These are phyloP conservation scores for Lepidostoma basale DNA, from an alignment of 1,140 invertebrate genomes.

Conservation along the genomic window DNA sequence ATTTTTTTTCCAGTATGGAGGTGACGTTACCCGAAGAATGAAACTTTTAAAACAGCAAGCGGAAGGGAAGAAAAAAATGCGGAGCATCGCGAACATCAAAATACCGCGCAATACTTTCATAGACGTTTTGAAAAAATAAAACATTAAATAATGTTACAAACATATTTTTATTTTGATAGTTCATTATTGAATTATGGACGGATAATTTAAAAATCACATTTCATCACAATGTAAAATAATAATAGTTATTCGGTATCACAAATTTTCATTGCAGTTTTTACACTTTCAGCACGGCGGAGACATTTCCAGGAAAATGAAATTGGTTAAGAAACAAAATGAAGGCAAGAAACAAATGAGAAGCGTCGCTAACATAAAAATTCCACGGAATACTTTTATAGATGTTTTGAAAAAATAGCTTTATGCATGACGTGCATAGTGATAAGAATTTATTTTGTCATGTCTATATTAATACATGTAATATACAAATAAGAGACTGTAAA, in stretches of 20 bases:
- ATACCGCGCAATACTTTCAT: slow-evolving; percentile 94
- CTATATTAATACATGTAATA: neutral
- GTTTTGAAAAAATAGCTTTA: slow-evolving; percentile 85
- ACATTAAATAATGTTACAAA: no score
- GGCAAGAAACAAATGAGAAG: slow-evolving; percentile 93
- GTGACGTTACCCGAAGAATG: slow-evolving; percentile 87
- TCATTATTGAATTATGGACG: neutral
- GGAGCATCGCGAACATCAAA: slow-evolving; percentile 87
- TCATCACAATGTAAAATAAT: no score
- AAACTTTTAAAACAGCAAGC: slow-evolving; percentile 89
- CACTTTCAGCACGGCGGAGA: slow-evolving; percentile 89
- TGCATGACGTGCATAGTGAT: neutral
- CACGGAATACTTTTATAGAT: slow-evolving; percentile 93
- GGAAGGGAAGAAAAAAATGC: slow-evolving; percentile 93
- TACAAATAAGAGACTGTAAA: no score
- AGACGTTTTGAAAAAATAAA: slow-evolving; percentile 83
- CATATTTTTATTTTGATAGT: neutral
- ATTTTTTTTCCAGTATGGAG: slow-evolving; percentile 80
- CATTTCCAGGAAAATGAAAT: slow-evolving; percentile 86
- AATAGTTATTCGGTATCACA: neutral
- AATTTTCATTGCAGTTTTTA: slow-evolving; percentile 10
- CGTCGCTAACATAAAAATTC: slow-evolving; percentile 89
- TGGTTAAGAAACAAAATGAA: slow-evolving; percentile 87
- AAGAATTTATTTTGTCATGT: neutral
- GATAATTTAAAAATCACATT: no score